phyloP scores from a whole-genome alignment of 2,888 invertebrate species.

The Anoplius nigerrimus region DNA sequence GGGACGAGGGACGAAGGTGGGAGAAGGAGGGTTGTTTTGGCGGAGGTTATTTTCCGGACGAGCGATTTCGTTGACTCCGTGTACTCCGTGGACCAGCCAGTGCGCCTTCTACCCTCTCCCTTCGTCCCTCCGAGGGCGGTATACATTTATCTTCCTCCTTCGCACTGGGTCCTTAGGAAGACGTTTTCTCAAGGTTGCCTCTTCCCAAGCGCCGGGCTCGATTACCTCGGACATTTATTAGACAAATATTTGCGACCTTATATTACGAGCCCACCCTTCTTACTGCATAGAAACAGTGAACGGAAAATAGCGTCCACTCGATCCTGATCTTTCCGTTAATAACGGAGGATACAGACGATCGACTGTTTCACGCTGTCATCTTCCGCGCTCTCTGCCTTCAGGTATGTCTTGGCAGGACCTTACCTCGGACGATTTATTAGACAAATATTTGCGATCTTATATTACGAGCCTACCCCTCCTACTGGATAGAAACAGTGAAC shows the following conservation, averaged over 20 bases:
- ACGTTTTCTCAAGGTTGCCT: constrained; percentile 28
- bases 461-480: constrained; percentile 26
- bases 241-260: constrained; percentile 61
- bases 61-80: constrained; percentile 58
- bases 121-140: too few species aligned
- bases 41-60: constrained; percentile 72
- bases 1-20: constrained; percentile 39
- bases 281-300: too few species aligned
- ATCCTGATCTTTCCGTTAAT: too few species aligned
- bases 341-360: too few species aligned
- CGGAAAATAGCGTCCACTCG: too few species aligned
- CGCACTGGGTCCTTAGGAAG: constrained; percentile 43
- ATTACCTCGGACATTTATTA: constrained; percentile 63
- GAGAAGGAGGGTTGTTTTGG: constrained; percentile 62
- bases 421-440: constrained; percentile 64
- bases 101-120: neutral
- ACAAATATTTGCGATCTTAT: constrained; percentile 59
- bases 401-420: too few species aligned
- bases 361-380: too few species aligned
- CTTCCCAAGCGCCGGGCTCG: constrained; percentile 19
- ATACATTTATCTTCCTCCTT: constrained; percentile 6
- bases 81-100: constrained; percentile 38
- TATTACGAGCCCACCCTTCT: constrained; percentile 25
- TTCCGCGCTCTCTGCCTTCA: too few species aligned
- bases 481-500: too few species aligned